Evolutionary conservation across 2,888 invertebrate species (phyloP).

Genomic region (Philereme transversata): DNA sequence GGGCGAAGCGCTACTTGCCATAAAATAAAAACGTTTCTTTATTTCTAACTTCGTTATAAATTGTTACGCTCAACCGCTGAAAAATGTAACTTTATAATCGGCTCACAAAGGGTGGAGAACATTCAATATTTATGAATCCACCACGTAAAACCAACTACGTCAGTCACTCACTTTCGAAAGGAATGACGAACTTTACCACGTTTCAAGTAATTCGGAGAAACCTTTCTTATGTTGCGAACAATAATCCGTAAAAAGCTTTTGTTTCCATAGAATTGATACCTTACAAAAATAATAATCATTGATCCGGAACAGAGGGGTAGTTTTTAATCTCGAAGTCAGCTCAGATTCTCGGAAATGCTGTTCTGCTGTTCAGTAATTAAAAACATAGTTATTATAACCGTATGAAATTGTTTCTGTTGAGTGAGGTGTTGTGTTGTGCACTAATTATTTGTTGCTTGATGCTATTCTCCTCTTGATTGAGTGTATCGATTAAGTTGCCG

Average conservation of each 20-base stretch:
- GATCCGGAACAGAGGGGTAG: constrained; percentile 28
- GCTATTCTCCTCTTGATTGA: constrained; percentile 46
- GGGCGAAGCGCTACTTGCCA: not conserved
- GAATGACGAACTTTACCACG: constrained; percentile 13
- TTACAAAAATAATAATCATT: constrained; percentile 17
- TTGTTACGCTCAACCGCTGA: constrained; percentile 5
- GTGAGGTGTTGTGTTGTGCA: constrained; percentile 16
- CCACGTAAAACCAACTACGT: constrained; percentile 10
- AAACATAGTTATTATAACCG: constrained; percentile 37
- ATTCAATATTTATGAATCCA: constrained; percentile 21
- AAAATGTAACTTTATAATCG: not conserved
- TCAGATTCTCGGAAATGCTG: constrained; percentile 40
- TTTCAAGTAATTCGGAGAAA: constrained; percentile 22
- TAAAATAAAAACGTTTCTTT: not conserved
- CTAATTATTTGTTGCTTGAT: constrained; percentile 29
- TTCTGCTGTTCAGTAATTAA: constrained; percentile 31
- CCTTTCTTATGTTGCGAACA: constrained; percentile 14
- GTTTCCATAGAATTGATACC: constrained; percentile 26
- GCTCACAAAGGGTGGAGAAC: constrained; percentile 7
- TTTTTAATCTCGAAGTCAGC: constrained; percentile 35
- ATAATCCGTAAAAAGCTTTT: constrained; percentile 27
- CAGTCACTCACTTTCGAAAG: constrained; percentile 15
- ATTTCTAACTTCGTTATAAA: constrained; percentile 1
- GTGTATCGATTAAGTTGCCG: constrained; percentile 42
- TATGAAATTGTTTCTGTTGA: constrained; percentile 24